Evolutionary conservation across 2,888 invertebrate genomes (phyloP).

Genomic region (Drosophila sordidapex): DNA sequence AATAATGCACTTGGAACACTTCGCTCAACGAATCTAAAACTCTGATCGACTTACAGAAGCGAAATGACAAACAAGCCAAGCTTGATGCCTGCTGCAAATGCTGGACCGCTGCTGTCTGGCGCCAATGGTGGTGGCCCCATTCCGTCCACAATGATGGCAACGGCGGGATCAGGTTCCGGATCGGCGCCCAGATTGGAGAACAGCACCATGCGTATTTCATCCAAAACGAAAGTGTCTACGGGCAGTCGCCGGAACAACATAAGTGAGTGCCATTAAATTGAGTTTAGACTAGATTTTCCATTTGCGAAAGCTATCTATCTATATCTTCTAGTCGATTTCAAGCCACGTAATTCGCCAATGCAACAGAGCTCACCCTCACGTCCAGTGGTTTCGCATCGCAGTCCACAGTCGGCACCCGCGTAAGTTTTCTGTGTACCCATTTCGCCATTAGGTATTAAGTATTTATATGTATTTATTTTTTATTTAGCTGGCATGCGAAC

Average conservation of each 20-base stretch:
- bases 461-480: slow-evolving; percentile 25
- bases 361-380: slow-evolving; percentile 87
- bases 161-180: slow-evolving; percentile 24
- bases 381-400: slow-evolving; percentile 81
- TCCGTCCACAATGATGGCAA: slow-evolving; percentile 16
- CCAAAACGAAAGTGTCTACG: slow-evolving; percentile 87
- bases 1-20: slow-evolving; percentile 59
- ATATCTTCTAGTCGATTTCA: slow-evolving; percentile 83
- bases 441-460: neutral
- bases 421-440: slow-evolving; percentile 60
- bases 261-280: slow-evolving; percentile 69
- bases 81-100: slow-evolving; percentile 63
- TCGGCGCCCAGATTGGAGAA: slow-evolving; percentile 82
- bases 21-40: neutral
- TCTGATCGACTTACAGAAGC: slow-evolving; percentile 63
- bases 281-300: neutral
- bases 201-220: slow-evolving; percentile 87
- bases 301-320: neutral
- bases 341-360: slow-evolving; percentile 87
- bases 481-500: slow-evolving; percentile 87
- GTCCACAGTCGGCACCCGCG: slow-evolving; percentile 85
- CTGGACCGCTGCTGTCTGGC: slow-evolving; percentile 22
- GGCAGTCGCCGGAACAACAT: slow-evolving; percentile 86
- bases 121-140: slow-evolving; percentile 56
- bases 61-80: slow-evolving; percentile 83